phyloP scores from a whole-genome alignment of 1,140 invertebrate genomes.

The Magallana angulata region DNA sequence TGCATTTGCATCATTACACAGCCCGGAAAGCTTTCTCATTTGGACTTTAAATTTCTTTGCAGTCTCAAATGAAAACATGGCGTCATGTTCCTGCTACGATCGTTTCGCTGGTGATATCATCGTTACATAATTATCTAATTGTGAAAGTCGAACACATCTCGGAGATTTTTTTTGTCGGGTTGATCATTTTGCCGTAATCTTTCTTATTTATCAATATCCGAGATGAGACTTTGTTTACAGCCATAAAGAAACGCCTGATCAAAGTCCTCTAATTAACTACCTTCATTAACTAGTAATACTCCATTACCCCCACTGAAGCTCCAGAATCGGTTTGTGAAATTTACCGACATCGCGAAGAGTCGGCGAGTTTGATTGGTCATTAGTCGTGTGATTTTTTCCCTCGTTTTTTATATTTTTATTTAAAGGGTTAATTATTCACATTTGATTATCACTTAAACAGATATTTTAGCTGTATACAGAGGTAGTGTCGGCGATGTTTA shows the following conservation, averaged over 20 bases:
- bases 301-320: constrained; percentile 1
- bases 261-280: constrained; percentile 23
- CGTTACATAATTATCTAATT: constrained; percentile 32
- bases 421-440: constrained; percentile 35
- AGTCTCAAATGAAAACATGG: constrained; percentile 26
- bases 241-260: constrained; percentile 22
- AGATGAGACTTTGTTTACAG: constrained; percentile 29
- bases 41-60: constrained; percentile 20
- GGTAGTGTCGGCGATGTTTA: neutral
- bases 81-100: neutral
- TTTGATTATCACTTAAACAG: constrained; percentile 32
- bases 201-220: constrained; percentile 38
- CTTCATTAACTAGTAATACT: constrained; percentile 30
- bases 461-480: constrained; percentile 2
- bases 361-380: constrained; percentile 16
- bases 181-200: constrained; percentile 21
- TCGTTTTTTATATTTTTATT: too few relatives aligned
- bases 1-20: constrained; percentile 23
- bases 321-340: neutral
- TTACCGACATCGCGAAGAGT: neutral
- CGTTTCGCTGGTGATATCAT: constrained; percentile 17
- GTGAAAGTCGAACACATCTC: neutral
- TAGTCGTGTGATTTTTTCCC: neutral
- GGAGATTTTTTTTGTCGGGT: neutral
- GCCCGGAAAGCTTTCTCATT: constrained; percentile 2